Evolutionary conservation across 2,113 vertebrate genomes (phyloP).

Genomic region (Hippocampus comes): DNA sequence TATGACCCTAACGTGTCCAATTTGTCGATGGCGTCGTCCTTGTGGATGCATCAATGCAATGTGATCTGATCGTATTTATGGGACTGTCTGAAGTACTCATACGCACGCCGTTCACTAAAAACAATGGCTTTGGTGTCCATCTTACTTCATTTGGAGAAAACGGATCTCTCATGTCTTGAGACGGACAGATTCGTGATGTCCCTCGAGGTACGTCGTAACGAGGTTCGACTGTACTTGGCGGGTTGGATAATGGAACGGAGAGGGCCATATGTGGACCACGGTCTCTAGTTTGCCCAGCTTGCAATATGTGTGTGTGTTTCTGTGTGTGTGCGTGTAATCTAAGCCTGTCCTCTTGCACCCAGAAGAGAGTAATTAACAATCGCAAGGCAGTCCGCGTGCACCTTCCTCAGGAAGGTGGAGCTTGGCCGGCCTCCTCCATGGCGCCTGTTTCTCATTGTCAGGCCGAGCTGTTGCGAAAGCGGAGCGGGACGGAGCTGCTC

Average conservation of each 20-base stretch:
- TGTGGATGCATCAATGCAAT: neutral
- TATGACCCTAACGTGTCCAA: neutral
- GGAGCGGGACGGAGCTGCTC: constrained; percentile 52
- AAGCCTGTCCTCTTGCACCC: constrained; percentile 51
- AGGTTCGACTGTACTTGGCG: neutral
- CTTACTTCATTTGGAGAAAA: neutral
- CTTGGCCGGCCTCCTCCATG: neutral
- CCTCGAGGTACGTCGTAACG: too few relatives aligned
- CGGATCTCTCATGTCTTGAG: too few relatives aligned
- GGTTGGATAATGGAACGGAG: neutral
- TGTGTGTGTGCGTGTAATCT: constrained; percentile 30
- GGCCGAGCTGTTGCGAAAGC: constrained; percentile 61
- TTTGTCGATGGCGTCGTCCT: neutral
- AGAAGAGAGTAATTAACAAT: constrained; percentile 17
- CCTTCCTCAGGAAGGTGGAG: neutral
- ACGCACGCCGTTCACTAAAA: too few relatives aligned
- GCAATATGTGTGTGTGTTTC: too few relatives aligned
- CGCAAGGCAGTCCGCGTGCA: constrained; percentile 54
- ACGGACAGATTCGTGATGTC: too few relatives aligned
- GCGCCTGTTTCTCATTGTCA: constrained; percentile 67
- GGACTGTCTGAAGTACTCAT: neutral
- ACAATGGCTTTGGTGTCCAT: neutral
- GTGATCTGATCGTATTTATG: neutral
- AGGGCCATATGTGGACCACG: neutral
- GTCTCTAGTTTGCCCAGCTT: neutral